Evolutionary conservation across 2,113 vertebrate species (phyloP).

Genomic region (Poeciliopsis prolifica): DNA sequence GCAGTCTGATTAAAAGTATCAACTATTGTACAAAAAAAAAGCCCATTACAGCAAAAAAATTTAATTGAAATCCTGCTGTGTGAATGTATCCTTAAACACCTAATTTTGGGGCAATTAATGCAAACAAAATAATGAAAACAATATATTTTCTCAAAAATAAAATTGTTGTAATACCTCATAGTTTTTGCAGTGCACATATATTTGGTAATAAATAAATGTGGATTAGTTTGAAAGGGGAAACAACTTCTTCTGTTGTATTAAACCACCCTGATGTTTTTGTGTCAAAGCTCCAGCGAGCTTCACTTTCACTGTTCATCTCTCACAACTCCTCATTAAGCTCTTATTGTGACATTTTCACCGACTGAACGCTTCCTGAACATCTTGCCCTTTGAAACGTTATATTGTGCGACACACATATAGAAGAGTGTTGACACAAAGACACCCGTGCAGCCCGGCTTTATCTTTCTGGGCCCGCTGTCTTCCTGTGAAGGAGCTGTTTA

Average conservation of each 20-base stretch:
- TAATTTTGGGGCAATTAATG: too few relatives aligned
- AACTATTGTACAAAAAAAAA: too few relatives aligned
- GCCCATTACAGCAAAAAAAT: too few relatives aligned
- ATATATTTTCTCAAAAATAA: too few relatives aligned
- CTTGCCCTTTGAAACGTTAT: slow-evolving; percentile 38
- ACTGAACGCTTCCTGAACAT: slow-evolving; percentile 22
- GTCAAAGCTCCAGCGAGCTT: not conserved
- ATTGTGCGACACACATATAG: slow-evolving; percentile 13
- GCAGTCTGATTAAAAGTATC: too few relatives aligned
- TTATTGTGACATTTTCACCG: slow-evolving; percentile 33
- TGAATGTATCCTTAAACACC: too few relatives aligned
- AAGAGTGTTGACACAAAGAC: slow-evolving; percentile 5
- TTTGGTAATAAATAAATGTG: not conserved
- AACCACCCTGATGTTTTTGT: not conserved
- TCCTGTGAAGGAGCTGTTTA: slow-evolving; percentile 62
- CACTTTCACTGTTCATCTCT: not conserved
- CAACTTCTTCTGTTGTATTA: not conserved
- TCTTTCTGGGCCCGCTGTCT: slow-evolving; percentile 48
- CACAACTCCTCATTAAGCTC: slow-evolving; percentile 1
- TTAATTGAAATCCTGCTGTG: too few relatives aligned
- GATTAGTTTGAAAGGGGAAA: not conserved
- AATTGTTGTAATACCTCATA: too few relatives aligned
- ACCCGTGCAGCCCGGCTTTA: slow-evolving; percentile 49
- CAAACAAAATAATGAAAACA: too few relatives aligned
- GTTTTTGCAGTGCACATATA: too few relatives aligned